Evolutionary conservation across 2,113 vertebrate species (phyloP), one percentile per base, ranked within the genome.

Genomic region (Sclerurus mexicanus): DNA sequence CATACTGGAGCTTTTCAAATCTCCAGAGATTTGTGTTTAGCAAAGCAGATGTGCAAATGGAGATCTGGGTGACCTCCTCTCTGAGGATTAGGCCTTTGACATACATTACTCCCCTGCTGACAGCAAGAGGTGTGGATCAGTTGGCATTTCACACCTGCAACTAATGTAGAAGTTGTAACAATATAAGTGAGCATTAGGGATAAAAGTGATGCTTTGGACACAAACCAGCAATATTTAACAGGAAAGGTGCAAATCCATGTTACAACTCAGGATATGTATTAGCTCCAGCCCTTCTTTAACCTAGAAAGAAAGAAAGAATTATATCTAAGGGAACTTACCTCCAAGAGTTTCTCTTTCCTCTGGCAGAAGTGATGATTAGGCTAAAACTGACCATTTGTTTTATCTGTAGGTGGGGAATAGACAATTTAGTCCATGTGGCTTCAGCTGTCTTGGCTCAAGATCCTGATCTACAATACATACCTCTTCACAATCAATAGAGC

Each of bases 111-210:
- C 53, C 60, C 78, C 72, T 90, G 93, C 63, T 94, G 93, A 91
- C 93, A 96, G 89, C 85, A 80, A 16, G 0, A 93, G 72, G 28
- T 47, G 46, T 60, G 63, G 80, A 84, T 84, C 92, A 59, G 68
- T 67, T 93, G 60, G 82, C 67, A 71, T 94, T 95, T 95, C 91
- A 95, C 92, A 96, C 91, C 92, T 92, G 75, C 83, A 96, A 85
- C 93, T 88, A 90, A 96, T 93, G 82, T 66, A 88, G 90, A 59
- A 67, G 59, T 80, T 90, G 82, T 94, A 89, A 94, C 8, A 10
- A 56, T 80, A 2, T 35, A 77, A 94, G 91, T 23, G 82, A 95
- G n/a, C 75, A n/a, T 86, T 90, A 96, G 82, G 82, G 92, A 53
- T 68, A 76, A 56, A 80, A 93, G 35, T 0, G 10, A 83, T 77